These are phyloP conservation scores for Arbacia lixula DNA, from an alignment of 53 echinoderm and acorn worm species.

Conservation along the genomic window DNA sequence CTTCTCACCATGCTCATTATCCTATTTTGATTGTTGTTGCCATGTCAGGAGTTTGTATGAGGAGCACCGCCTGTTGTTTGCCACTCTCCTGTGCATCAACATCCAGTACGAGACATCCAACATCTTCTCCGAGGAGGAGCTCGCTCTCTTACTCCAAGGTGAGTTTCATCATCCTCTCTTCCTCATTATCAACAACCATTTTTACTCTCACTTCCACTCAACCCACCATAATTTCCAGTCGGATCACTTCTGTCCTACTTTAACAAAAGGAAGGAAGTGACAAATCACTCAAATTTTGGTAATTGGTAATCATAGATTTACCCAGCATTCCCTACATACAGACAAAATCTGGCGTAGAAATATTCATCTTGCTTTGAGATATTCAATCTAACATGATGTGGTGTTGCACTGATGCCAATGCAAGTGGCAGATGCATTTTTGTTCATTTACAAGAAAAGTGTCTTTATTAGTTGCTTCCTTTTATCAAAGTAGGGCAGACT, in stretches of 20 bases:
- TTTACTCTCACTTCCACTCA: neutral
- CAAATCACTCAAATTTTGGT: slow-evolving; percentile 15
- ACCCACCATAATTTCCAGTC: neutral
- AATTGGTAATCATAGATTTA: neutral
- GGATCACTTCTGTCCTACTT: no score
- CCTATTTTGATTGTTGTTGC: neutral
- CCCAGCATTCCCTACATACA: no score
- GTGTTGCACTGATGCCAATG: no score
- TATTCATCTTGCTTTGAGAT: no score
- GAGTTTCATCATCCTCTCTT: neutral
- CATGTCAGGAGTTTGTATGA: slow-evolving; percentile 86
- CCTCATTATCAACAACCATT: neutral
- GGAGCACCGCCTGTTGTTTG: slow-evolving; percentile 88
- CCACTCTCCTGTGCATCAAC: slow-evolving; percentile 93
- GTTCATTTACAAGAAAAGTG: no score
- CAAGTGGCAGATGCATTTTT: no score
- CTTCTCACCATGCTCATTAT: neutral
- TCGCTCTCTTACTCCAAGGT: slow-evolving; percentile 96
- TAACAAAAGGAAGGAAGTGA: no score
- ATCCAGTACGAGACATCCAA: slow-evolving; percentile 85
- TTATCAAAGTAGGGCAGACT: no score
- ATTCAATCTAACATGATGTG: no score
- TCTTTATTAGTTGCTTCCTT: no score
- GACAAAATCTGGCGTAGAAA: no score
- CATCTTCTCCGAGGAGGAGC: slow-evolving; percentile 86